A percentile compares a stretch with the other conserved stretches of the same genome.
These are phyloP conservation scores for Nannoperca obscura DNA, from an alignment of 2,797 vertebrate genomes.

Conservation along the genomic window DNA sequence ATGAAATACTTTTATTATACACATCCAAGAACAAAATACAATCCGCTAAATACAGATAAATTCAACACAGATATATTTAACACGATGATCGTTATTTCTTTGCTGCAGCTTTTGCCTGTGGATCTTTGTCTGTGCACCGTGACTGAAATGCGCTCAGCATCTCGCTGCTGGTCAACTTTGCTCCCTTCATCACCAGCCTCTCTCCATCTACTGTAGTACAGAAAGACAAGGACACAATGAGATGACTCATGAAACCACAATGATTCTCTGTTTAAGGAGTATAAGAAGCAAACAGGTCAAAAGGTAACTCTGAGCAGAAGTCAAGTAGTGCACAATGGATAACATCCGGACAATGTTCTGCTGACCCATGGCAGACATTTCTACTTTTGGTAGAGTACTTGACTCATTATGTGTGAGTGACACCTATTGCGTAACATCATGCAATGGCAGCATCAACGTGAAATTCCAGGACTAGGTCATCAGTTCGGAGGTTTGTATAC, in stretches of 20 bases:
- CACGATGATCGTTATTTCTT: slow-evolving; percentile 76
- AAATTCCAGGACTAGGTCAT: neutral
- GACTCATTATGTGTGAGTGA: slow-evolving; percentile 26
- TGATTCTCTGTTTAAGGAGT: slow-evolving; percentile 16
- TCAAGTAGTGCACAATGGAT: slow-evolving; percentile 18
- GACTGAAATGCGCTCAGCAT: slow-evolving; percentile 87
- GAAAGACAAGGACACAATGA: slow-evolving; percentile 41
- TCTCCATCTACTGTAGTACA: slow-evolving; percentile 88
- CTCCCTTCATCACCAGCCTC: slow-evolving; percentile 89
- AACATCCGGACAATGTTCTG: neutral
- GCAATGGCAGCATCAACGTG: slow-evolving; percentile 1
- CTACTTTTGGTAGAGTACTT: slow-evolving; percentile 1
- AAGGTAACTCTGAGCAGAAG: slow-evolving; percentile 51
- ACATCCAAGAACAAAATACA: slow-evolving; percentile 40
- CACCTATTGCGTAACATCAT: neutral
- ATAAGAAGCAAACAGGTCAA: slow-evolving; percentile 14
- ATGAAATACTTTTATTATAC: slow-evolving; percentile 67
- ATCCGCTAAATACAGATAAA: slow-evolving; percentile 53
- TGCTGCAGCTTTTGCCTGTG: slow-evolving; percentile 76
- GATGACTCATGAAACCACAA: slow-evolving; percentile 31
- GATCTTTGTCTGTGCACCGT: slow-evolving; percentile 86
- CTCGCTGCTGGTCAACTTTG: slow-evolving; percentile 85
- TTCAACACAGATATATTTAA: slow-evolving; percentile 18
- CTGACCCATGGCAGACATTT: slow-evolving; percentile 52
- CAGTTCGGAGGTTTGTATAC: neutral